Conservation (phyloP, 2,113 vertebrate species). For the Tenebrosternarchus preto region DNA sequence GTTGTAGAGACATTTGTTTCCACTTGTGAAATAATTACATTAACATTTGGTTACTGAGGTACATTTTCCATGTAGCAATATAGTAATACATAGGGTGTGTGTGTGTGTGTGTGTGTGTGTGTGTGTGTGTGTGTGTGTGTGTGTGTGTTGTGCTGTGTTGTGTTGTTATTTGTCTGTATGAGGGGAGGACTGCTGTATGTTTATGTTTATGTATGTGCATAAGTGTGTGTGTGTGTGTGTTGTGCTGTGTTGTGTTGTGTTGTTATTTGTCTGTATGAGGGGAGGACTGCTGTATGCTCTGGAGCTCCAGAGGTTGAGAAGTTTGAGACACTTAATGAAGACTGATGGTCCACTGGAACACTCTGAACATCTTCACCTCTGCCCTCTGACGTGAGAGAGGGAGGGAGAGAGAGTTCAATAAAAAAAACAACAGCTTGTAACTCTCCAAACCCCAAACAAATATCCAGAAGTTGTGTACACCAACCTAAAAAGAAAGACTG, state of each 20-base stretch:
- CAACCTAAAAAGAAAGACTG: not conserved
- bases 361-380: conserved; percentile 55
- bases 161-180: conserved; percentile 26
- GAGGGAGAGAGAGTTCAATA: conserved; percentile 1
- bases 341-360: conserved; percentile 59
- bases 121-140: conserved; percentile 16
- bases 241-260: not conserved
- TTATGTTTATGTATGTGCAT: too few relatives aligned
- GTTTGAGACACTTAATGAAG: conserved; percentile 74
- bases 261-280: conserved; percentile 22
- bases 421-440: conserved; percentile 37
- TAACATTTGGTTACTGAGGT: too few relatives aligned
- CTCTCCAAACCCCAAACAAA: conserved; percentile 36
- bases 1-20: not conserved
- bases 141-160: not conserved
- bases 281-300: conserved; percentile 1
- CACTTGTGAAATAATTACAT: not conserved
- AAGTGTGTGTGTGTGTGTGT: conserved; percentile 11
- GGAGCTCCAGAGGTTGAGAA: conserved; percentile 62
- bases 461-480: conserved; percentile 2
- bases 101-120: conserved; percentile 13
- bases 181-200: conserved; percentile 5
- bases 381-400: conserved; percentile 66
- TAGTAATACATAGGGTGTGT: not conserved
- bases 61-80: not conserved